A percentile compares a stretch with the other conserved stretches of the same genome.
Conservation (phyloP, 2,797 vertebrate genomes). For the Emydoidea blandingii region DNA sequence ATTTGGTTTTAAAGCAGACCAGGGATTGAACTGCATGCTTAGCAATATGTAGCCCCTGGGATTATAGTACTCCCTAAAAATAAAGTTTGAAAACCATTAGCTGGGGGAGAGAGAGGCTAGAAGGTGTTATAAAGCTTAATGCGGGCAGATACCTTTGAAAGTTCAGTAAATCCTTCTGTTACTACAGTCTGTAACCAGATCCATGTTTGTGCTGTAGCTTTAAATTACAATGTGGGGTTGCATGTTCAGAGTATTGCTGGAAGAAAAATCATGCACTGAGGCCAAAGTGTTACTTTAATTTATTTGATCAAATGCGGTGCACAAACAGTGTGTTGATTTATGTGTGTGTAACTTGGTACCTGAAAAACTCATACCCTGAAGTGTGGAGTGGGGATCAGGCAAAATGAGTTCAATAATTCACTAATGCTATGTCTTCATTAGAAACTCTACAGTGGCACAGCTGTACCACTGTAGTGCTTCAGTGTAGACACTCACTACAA, state of each 20-base stretch:
- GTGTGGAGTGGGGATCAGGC: not conserved
- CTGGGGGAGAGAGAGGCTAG: not conserved
- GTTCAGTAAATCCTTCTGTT: not conserved
- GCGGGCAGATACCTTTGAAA: conserved; percentile 7
- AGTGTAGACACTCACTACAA: not conserved
- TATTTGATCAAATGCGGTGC: not conserved
- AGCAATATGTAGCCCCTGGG: not conserved
- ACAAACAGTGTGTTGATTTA: not conserved
- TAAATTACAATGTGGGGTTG: not conserved
- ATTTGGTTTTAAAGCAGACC: not conserved
- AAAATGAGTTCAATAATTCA: not conserved
- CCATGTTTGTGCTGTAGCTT: not conserved
- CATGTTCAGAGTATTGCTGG: not conserved
- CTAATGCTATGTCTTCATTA: not conserved
- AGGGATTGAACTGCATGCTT: not conserved
- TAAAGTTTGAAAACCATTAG: not conserved
- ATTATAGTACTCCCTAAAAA: not conserved
- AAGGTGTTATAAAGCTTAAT: not conserved
- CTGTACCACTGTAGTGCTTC: not conserved
- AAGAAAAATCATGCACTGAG: not conserved
- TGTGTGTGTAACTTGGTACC: not conserved
- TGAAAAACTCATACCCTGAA: not conserved
- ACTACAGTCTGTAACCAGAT: not conserved
- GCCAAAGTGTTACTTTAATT: not conserved
- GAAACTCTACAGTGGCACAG: not conserved